A percentile compares a stretch with the other conserved stretches of the same genome.
Conservation (phyloP, 2,888 invertebrate species). For the Tipula confusa region DNA sequence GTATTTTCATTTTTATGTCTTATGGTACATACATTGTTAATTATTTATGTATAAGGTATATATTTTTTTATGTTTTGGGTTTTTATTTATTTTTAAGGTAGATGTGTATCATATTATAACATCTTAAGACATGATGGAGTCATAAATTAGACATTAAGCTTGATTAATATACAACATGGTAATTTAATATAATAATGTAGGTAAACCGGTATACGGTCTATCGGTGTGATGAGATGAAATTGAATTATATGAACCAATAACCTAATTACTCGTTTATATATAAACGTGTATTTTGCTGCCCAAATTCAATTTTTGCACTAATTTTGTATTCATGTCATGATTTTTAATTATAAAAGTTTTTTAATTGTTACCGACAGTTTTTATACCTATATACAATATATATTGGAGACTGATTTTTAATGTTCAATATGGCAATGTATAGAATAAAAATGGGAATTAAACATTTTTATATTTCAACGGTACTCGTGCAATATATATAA, state of each 20-base stretch:
- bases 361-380: too few species aligned
- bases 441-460: too few species aligned
- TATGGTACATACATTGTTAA: background rate
- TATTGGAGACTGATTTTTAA: too few species aligned
- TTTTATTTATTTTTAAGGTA: background rate
- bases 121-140: background rate
- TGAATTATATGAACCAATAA: background rate
- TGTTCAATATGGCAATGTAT: too few species aligned
- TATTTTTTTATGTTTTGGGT: too few species aligned
- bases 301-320: background rate
- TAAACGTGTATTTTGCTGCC: background rate
- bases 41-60: background rate
- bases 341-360: background rate
- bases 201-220: background rate
- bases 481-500: too few species aligned
- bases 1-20: background rate
- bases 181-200: background rate
- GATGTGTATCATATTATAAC: background rate
- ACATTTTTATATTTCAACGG: too few species aligned
- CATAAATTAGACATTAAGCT: background rate
- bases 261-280: too few species aligned
- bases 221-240: background rate
- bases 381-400: too few species aligned
- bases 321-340: background rate
- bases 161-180: background rate